Percentiles rank a stretch among this genome's conserved stretches.
Evolutionary conservation across 2,797 vertebrate genomes (phyloP).

Genomic region (Rhynchotus rufescens): DNA sequence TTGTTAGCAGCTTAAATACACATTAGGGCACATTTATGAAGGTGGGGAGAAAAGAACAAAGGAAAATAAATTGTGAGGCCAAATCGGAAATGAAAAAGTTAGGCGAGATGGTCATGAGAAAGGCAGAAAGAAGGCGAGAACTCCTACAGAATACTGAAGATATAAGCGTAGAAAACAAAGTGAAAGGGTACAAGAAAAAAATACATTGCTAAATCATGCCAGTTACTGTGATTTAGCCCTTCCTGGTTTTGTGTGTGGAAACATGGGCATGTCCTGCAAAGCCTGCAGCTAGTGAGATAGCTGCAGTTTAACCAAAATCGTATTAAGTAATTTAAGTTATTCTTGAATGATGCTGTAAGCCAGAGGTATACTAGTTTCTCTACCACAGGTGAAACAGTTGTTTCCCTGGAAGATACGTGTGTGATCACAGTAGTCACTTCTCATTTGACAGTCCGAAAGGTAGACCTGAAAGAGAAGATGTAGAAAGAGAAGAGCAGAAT

Average conservation of each 20-base stretch:
- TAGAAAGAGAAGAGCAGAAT: neutral
- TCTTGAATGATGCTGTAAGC: neutral
- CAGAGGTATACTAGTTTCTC: neutral
- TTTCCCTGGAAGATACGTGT: neutral
- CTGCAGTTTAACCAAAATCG: neutral
- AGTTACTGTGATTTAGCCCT: neutral
- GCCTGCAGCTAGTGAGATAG: neutral
- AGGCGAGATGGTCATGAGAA: neutral
- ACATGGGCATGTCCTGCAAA: neutral
- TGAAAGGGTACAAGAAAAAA: neutral
- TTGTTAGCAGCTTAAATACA: neutral
- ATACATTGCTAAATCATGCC: neutral
- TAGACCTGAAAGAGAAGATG: neutral
- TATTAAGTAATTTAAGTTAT: neutral
- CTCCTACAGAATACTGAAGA: neutral
- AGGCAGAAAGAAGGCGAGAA: neutral
- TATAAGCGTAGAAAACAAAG: neutral
- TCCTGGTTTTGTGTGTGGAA: neutral
- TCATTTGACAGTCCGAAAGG: neutral
- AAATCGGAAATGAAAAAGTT: neutral
- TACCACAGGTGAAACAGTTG: neutral
- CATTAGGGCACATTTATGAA: neutral
- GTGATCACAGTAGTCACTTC: neutral
- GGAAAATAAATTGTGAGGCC: neutral
- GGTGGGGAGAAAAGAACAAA: neutral